A percentile compares a stretch with the other conserved stretches of the same genome.
phyloP scores from a whole-genome alignment of 2,888 invertebrate genomes.

The Caenorhabditis panamensis region DNA sequence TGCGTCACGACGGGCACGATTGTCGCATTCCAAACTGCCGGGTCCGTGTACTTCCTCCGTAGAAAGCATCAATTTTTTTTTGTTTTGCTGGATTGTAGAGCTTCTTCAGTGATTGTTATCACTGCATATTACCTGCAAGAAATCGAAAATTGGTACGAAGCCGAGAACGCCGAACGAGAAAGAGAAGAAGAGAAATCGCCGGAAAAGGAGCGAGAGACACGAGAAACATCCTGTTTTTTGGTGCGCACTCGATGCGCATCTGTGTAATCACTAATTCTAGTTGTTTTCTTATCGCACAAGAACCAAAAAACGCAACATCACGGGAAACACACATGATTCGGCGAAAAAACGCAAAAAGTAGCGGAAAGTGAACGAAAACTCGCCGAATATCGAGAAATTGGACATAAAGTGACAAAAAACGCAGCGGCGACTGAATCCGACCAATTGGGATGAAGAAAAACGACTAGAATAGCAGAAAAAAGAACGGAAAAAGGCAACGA shows the following conservation, averaged over 20 bases:
- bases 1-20: constrained; percentile 90
- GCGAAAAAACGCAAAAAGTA: too few species aligned
- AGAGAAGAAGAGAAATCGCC: neutral
- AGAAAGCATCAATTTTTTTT: constrained; percentile 73
- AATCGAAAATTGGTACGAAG: too few species aligned
- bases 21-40: constrained; percentile 87
- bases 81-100: constrained; percentile 47
- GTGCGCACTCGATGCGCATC: too few species aligned
- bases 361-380: too few species aligned
- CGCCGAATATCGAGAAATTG: too few species aligned
- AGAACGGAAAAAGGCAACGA: too few species aligned
- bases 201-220: too few species aligned
- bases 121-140: neutral
- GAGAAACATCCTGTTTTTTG: too few species aligned
- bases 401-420: neutral
- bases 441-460: neutral
- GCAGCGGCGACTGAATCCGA: neutral
- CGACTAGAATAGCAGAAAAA: neutral
- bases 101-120: constrained; percentile 24
- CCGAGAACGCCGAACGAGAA: neutral
- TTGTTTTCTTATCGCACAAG: too few species aligned
- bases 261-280: too few species aligned
- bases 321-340: too few species aligned
- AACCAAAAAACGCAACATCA: too few species aligned
- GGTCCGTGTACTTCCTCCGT: constrained; percentile 83